Base-by-base conservation (phyloP, 2,113 vertebrate genomes). In the Cyprinodon brontotheroides region DNA sequence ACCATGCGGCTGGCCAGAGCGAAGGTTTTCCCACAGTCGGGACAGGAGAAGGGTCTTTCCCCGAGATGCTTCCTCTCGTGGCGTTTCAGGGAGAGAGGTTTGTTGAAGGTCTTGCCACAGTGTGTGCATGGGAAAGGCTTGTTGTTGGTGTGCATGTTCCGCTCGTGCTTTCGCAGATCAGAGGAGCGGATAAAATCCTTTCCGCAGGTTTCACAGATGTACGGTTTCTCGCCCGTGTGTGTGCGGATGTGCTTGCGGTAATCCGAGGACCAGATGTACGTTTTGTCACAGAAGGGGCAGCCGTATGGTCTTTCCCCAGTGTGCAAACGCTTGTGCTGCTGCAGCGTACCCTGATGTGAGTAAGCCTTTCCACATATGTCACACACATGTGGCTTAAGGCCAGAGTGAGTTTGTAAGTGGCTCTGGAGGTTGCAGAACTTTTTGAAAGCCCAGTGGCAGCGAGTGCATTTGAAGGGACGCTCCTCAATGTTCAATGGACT, bases 1-100 rank as follows among this genome's bases (percentile, higher is more conserved):
- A 91, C 93, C 92, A 96, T 90, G 1, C 95, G 95, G 72, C 95
- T 95, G 4, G 94, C 93, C 47, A 95, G 88, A 45, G 94, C 93
- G 36, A 96, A 96, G 0, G 92, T 78, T 73, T 94, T 94, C 6
- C 93, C 93, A 1, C 94, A 94, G 74, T 94, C 93, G 0, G 94
- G 89, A 71, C 96, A 96, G 61, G 90, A 88, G 88, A 94, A 96
- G 0, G 96, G 96, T 75, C 92, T 91, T 57, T 95, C 94, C 0
- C 95, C 96, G 22, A 95, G 86, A 90, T 96, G 96, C 40, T 93
- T 95, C 14, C 95, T 94, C 77, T 96, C 94, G 20, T 96, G 96
- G 14, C 95, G 93, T 73, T 94, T 93, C 65, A 96, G 87, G 8
- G 95, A 93, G 0, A 95, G 92, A 3, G 94, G 94, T 61, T 95